Evolutionary conservation across 2,797 vertebrate genomes (phyloP).

Genomic region (Choloepus didactylus): DNA sequence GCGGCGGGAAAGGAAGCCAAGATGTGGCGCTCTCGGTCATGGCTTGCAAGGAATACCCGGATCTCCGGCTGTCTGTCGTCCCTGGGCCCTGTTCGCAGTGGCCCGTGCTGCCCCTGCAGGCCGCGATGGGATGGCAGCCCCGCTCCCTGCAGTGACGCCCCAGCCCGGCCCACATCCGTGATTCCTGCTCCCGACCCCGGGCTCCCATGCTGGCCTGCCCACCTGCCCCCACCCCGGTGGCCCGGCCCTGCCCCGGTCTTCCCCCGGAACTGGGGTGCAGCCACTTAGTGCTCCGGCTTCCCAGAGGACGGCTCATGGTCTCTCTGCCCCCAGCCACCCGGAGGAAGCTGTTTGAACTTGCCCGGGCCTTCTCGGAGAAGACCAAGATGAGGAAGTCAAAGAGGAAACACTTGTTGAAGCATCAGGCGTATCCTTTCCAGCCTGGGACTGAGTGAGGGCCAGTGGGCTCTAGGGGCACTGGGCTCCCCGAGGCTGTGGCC

Average conservation of each 20-base stretch:
- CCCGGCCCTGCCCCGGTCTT: not conserved
- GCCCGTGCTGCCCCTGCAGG: conserved; percentile 77
- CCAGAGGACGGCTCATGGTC: not conserved
- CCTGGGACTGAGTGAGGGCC: not conserved
- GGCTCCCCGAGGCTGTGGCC: not conserved
- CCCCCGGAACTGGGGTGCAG: not conserved
- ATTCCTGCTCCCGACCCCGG: not conserved
- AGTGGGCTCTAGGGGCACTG: not conserved
- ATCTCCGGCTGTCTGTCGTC: not conserved
- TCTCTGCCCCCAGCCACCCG: conserved; percentile 92
- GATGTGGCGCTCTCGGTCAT: not conserved
- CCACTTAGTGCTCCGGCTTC: not conserved
- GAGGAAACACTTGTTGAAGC: conserved; percentile 94
- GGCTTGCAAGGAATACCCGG: conserved; percentile 56
- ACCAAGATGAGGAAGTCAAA: conserved; percentile 97
- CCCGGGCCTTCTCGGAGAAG: conserved; percentile 97
- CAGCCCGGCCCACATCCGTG: not conserved
- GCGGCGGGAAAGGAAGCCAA: conserved; percentile 26
- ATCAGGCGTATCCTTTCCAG: conserved; percentile 95
- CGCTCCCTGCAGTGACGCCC: not conserved
- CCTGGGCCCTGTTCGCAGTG: not conserved
- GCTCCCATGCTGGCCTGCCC: not conserved
- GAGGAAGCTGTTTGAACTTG: conserved; percentile 98
- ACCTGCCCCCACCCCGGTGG: too few relatives aligned
- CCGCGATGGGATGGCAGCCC: conserved; percentile 8